A percentile compares a stretch with the other conserved stretches of the same genome.
These are phyloP conservation scores for Thunnus maccoyii DNA, from an alignment of 2,113 vertebrate genomes.

Conservation along the genomic window DNA sequence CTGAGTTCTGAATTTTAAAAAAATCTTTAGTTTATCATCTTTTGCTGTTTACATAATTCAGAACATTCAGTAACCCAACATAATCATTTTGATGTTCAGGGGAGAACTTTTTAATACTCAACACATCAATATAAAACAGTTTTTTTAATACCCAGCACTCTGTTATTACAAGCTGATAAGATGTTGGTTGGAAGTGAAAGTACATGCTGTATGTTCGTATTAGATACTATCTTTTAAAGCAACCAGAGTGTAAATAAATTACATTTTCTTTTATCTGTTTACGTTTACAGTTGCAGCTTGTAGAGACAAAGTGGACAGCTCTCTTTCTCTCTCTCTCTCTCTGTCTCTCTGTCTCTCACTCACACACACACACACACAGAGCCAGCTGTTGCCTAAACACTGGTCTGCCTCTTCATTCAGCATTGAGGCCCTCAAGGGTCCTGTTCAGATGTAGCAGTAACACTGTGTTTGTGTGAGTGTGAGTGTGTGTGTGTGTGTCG, in stretches of 20 bases:
- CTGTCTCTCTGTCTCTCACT: background rate
- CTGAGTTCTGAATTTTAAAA: background rate
- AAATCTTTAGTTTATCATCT: too few species aligned
- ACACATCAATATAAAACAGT: too few species aligned
- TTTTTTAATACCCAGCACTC: background rate
- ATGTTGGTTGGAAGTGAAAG: background rate
- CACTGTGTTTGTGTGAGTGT: background rate
- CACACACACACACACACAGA: constrained; percentile 44
- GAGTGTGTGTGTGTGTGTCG: background rate
- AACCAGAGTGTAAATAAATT: constrained; percentile 21
- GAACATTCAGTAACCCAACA: background rate
- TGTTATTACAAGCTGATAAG: background rate
- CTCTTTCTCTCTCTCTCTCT: too few species aligned
- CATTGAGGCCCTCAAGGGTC: constrained; percentile 49
- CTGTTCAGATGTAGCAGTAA: constrained; percentile 32
- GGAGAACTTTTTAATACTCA: background rate
- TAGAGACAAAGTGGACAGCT: constrained; percentile 14
- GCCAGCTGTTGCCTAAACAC: constrained; percentile 80
- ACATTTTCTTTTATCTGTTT: constrained; percentile 35
- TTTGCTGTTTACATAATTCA: background rate
- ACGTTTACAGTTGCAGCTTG: background rate
- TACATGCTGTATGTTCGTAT: background rate
- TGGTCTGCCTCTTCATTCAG: constrained; percentile 48
- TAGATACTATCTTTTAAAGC: constrained; percentile 15
- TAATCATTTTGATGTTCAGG: background rate